Evolutionary conservation across 1,140 invertebrate species (phyloP).

Genomic region (Neotoxoptera formosana): DNA sequence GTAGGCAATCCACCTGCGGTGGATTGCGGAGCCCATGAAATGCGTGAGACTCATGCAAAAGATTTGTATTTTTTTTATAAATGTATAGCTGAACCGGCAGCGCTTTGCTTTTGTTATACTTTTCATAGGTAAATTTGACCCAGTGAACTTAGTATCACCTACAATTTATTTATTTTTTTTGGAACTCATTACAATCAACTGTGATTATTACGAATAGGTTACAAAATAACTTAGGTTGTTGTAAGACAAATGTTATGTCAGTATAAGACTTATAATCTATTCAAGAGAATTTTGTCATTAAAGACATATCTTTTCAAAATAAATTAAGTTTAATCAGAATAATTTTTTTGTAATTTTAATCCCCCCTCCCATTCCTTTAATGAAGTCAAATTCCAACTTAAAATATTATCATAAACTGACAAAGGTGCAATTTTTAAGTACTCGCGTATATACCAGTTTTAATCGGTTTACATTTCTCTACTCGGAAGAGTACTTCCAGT

Average conservation of each 20-base stretch:
- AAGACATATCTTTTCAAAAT: neutral
- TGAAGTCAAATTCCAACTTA: neutral
- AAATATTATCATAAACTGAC: neutral
- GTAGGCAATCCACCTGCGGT: too few species aligned
- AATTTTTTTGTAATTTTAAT: neutral
- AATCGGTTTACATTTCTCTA: conserved; percentile 19
- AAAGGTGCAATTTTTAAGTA: neutral
- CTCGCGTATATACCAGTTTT: neutral
- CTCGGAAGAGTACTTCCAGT: neutral
- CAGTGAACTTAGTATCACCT: too few species aligned
- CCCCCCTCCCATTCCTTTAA: too few species aligned
- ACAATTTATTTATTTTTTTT: too few species aligned
- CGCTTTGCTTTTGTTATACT: too few species aligned
- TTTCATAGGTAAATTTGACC: too few species aligned
- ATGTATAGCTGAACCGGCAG: too few species aligned
- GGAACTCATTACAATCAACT: neutral
- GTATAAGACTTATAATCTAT: neutral
- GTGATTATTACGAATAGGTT: neutral
- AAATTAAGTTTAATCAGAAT: neutral
- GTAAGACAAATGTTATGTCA: neutral
- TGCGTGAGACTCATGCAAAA: too few species aligned
- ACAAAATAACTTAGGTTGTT: too few species aligned
- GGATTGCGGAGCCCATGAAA: too few species aligned
- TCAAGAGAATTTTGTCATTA: neutral
- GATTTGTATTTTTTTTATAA: too few species aligned